These are phyloP conservation scores for Antheraea mylitta DNA, from an alignment of 1,140 invertebrate genomes.

Conservation along the genomic window DNA sequence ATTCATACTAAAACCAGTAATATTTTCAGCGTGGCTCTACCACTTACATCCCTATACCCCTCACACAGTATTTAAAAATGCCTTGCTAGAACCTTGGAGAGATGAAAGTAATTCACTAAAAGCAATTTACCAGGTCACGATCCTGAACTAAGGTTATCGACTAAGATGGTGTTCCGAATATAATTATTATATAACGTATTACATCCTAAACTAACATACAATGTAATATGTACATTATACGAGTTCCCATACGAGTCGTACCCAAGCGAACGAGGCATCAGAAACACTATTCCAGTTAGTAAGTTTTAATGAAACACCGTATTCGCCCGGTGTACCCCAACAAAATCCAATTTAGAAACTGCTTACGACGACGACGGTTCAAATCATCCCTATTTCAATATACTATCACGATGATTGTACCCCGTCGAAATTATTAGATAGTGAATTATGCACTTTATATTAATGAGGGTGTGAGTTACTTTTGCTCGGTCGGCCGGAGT, in stretches of 20 bases:
- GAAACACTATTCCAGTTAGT: neutral
- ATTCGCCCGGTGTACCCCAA: slow-evolving; percentile 9
- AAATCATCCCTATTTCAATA: slow-evolving; percentile 9
- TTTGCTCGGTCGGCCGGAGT: neutral
- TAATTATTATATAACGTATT: neutral
- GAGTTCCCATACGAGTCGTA: neutral
- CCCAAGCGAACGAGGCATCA: neutral
- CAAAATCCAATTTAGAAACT: slow-evolving; percentile 15
- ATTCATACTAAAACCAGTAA: no score
- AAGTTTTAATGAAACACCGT: slow-evolving; percentile 10
- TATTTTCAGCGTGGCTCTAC: no score
- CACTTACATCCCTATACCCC: no score
- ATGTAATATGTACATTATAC: neutral
- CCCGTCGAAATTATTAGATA: neutral
- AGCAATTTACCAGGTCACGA: no score
- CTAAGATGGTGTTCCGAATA: no score
- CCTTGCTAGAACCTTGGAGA: no score
- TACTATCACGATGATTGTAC: neutral
- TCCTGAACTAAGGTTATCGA: no score
- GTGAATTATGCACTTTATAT: slow-evolving; percentile 5
- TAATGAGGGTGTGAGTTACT: slow-evolving; percentile 1
- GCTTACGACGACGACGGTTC: slow-evolving; percentile 9
- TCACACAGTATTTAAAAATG: no score
- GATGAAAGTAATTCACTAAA: no score
- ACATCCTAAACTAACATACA: neutral